These are phyloP conservation scores for Epirrhoe alternata DNA, from an alignment of 2,888 invertebrate species.

Conservation along the genomic window DNA sequence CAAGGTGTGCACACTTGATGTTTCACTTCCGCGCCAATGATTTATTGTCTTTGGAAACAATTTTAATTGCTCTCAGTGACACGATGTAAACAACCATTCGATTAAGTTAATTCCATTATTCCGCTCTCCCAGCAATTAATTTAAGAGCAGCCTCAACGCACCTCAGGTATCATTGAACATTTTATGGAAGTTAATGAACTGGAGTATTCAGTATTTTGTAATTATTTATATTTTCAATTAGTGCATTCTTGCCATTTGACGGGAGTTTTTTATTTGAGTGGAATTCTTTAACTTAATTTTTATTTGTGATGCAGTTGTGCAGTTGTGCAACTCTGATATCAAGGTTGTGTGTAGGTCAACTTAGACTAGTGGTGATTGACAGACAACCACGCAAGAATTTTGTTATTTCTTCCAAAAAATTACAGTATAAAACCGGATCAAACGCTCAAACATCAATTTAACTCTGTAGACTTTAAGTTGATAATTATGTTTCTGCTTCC, in stretches of 20 bases:
- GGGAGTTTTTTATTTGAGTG: background rate
- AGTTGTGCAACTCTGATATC: background rate
- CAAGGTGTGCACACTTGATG: constrained; percentile 82
- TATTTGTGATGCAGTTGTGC: background rate
- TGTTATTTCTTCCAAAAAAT: too few relatives aligned
- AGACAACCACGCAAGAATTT: too few relatives aligned
- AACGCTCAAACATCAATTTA: too few relatives aligned
- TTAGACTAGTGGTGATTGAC: background rate
- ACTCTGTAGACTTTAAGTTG: too few relatives aligned
- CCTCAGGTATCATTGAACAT: constrained; percentile 49
- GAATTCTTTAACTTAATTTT: background rate
- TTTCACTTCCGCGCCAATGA: constrained; percentile 83
- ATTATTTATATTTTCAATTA: constrained; percentile 8
- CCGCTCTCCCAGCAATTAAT: constrained; percentile 72
- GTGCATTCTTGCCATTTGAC: background rate
- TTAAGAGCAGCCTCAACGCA: constrained; percentile 67
- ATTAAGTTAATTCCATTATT: constrained; percentile 83
- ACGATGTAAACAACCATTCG: constrained; percentile 85
- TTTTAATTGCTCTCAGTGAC: constrained; percentile 84
- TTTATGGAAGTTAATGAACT: constrained; percentile 48
- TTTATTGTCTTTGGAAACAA: constrained; percentile 82
- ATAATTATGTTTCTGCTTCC: too few relatives aligned
- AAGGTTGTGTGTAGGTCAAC: background rate
- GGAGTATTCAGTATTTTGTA: constrained; percentile 36
- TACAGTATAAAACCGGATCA: too few relatives aligned